Evolutionary conservation across 2,113 vertebrate genomes (phyloP), one percentile per base, ranked within the genome.

Genomic region (Esox niger): DNA sequence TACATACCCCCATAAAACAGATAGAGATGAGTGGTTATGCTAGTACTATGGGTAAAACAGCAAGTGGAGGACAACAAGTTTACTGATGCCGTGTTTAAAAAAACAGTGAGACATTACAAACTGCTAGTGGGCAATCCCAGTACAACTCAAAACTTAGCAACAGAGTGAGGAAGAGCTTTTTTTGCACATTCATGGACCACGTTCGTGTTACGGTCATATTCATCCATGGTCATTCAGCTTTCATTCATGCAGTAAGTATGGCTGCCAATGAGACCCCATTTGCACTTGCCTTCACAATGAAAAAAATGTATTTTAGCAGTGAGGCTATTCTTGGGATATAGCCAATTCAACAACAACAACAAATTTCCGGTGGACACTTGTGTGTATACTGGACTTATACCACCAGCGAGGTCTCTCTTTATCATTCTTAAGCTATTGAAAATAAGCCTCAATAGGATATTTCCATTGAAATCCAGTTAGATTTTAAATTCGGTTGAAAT

Each of bases 231-330:
- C n/a, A 64, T 52, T 62, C 26, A 73, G 70, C 67, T 63, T 29
- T 27, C 10, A 67, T 68, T 73, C 61, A 52, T 21, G 66, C 47
- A 21, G 47, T 23, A 23, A 57, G 26, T 31, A 30, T 77, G 59
- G 66, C 49, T 76, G 66, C 64, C 46, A 13, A 64, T 78, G 70
- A 85, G 29, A 79, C 79, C 86, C 80, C 79, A 66, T 38, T 66
- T 79, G 55, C 58, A 64, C 17, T 32, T 68, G 55, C 55, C 59
- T n/a, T n/a, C n/a, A n/a, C 70, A 73, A 27, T 75, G 71, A 81
- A 78, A 71, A 63, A 38, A 64, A 9, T 43, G 73, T 85, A 84
- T 80, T 83, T 81, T 74, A 75, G 76, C 73, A 79, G 46, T 26
- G 27, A n/a, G n/a, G 55, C 74, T 71, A 71, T 54, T 63, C 11